Conservation (phyloP, 2,113 vertebrate species). For the Cnemophilus loriae region DNA sequence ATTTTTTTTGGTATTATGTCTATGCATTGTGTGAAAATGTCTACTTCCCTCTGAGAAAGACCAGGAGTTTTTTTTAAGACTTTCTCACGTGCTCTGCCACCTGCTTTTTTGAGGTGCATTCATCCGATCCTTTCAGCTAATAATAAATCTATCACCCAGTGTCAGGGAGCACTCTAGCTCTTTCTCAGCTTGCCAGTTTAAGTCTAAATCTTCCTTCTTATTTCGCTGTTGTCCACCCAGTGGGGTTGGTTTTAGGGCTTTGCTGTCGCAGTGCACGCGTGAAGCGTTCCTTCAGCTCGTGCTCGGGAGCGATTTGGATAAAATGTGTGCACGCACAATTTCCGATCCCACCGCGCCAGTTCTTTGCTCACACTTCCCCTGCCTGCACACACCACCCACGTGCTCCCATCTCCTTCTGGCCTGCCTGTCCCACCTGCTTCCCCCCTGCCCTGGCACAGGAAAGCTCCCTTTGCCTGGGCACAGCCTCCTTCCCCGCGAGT, state of each 20-base stretch:
- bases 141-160: background rate
- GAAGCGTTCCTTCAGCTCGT: background rate
- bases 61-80: background rate
- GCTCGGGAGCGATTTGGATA: background rate
- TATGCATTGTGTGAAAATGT: background rate
- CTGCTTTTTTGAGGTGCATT: background rate
- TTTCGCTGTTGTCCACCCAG: background rate
- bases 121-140: background rate
- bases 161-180: background rate
- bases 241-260: background rate
- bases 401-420: constrained; percentile 14
- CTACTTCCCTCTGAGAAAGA: background rate
- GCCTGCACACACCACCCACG: background rate
- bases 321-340: background rate
- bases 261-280: background rate
- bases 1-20: background rate
- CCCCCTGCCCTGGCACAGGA: background rate
- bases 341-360: background rate
- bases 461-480: background rate
- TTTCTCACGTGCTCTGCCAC: background rate
- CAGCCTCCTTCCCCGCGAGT: background rate
- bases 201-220: background rate
- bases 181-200: background rate
- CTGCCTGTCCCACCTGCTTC: background rate
- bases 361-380: background rate